These are phyloP conservation scores for Montipora sp. DNA, from an alignment of 64 coral and sea anemone species.

Conservation along the genomic window DNA sequence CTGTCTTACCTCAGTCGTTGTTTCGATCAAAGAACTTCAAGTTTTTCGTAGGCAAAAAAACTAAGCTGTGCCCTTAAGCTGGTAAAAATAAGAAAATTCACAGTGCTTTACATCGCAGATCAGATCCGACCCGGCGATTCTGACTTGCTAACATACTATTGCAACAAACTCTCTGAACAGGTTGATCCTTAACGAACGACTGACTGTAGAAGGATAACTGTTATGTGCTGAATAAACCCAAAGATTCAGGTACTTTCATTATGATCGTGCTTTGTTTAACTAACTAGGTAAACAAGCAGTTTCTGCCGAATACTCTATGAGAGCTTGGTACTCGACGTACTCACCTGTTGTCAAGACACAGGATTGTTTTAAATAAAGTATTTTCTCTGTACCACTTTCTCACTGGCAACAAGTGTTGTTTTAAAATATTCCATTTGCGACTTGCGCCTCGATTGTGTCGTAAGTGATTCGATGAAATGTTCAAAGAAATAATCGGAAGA, in stretches of 20 bases:
- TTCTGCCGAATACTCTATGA: too few species aligned
- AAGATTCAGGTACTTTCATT: not conserved
- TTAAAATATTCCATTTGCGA: too few species aligned
- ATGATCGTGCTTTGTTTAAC: conserved; percentile 6
- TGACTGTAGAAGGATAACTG: not conserved
- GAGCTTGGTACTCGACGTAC: not conserved
- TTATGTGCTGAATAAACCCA: not conserved
- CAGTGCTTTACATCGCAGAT: too few species aligned
- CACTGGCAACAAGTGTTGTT: not conserved
- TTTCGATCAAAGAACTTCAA: too few species aligned
- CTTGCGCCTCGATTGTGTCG: not conserved
- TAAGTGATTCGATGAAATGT: conserved; percentile 27
- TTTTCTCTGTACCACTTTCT: not conserved
- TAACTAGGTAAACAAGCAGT: not conserved
- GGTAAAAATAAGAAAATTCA: too few species aligned
- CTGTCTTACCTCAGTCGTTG: too few species aligned
- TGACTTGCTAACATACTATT: not conserved
- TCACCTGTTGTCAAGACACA: not conserved
- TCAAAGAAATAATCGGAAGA: not conserved
- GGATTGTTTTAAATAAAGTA: not conserved
- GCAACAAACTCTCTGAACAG: not conserved
- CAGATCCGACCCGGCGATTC: too few species aligned
- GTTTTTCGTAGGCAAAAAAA: too few species aligned
- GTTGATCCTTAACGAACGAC: not conserved
- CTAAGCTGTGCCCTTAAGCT: too few species aligned